Conservation (phyloP, 2,113 vertebrate species). For the Hippopotamus amphibius region DNA sequence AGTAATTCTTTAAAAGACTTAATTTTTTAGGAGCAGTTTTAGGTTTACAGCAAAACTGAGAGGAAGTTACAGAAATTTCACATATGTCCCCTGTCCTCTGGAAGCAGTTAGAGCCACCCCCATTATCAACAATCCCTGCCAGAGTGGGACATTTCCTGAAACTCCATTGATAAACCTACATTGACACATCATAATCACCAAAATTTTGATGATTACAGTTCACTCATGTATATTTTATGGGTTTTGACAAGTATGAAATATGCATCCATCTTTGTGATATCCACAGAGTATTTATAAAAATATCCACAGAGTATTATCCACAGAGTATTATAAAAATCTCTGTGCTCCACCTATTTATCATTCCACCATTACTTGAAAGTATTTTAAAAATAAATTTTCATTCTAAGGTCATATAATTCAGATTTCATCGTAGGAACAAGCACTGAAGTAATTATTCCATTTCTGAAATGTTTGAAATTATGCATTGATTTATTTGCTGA, state of each 20-base stretch:
- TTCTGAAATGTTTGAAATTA: slow-evolving; percentile 54
- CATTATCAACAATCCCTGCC: background rate
- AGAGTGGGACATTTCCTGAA: background rate
- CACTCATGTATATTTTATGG: background rate
- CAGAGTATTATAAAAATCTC: background rate
- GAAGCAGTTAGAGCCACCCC: background rate
- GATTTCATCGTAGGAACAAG: background rate
- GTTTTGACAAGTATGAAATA: background rate
- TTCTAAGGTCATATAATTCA: background rate
- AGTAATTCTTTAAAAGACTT: background rate
- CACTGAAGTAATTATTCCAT: background rate
- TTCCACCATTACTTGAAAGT: background rate
- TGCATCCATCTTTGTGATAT: background rate
- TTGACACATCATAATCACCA: background rate
- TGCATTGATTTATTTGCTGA: background rate
- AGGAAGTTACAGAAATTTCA: background rate
- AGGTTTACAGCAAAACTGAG: background rate
- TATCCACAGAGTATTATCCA: background rate
- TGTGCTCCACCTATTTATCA: background rate
- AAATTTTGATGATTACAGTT: background rate
- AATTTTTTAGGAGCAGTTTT: background rate
- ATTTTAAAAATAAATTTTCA: background rate
- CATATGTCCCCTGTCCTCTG: background rate
- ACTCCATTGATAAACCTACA: background rate
- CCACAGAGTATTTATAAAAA: background rate